Evolutionary conservation across 2,797 vertebrate species (phyloP), one percentile per base, ranked within the genome.

Genomic region (Falco concolor): DNA sequence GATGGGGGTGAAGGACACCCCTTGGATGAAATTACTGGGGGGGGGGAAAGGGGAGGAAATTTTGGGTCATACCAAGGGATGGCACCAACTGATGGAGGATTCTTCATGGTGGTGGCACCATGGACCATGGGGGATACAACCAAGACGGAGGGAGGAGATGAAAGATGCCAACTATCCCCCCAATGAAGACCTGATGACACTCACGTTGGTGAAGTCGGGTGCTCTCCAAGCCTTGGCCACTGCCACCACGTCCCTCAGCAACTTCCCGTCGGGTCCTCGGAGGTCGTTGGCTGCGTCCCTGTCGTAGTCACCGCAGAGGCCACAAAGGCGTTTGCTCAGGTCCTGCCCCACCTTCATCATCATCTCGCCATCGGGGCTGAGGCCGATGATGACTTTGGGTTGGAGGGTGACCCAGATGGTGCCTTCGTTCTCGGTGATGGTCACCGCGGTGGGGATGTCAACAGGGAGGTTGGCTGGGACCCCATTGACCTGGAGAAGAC

Each of bases 241-340:
- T 0, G 54, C 87, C 75, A 0, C 9, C 10, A 0, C 0, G 0
- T 81, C 1, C 1, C 17, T 24, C 1, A 15, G 36, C 60, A 5
- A 6, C 0, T 5, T 57, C 38, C 79, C 75, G 0, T 68, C 63
- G 0, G 90, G 84, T 2, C 84, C 87, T 4, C 0, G 65, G 34
- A 95, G 45, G 79, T 88, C 91, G 0, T 87, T 60, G 75, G 19
- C 25, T 0, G 5, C 2, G 3, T 64, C 6, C 2, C 87, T 44
- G 1, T 95, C 40, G 1, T 72, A 72, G 69, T 95, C 4, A 0
- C 90, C 84, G 0, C 90, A 93, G 25, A 81, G 4, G 7, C 90
- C 90, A 0, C 79, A 90, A 34, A 95, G 79, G 0, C 0, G 12
- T 2, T 17, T 20, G 8, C 34, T 32, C 3, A 40, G 54, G 5